phyloP scores from a whole-genome alignment of 2,888 invertebrate genomes.

The Tiliacea aurago region DNA sequence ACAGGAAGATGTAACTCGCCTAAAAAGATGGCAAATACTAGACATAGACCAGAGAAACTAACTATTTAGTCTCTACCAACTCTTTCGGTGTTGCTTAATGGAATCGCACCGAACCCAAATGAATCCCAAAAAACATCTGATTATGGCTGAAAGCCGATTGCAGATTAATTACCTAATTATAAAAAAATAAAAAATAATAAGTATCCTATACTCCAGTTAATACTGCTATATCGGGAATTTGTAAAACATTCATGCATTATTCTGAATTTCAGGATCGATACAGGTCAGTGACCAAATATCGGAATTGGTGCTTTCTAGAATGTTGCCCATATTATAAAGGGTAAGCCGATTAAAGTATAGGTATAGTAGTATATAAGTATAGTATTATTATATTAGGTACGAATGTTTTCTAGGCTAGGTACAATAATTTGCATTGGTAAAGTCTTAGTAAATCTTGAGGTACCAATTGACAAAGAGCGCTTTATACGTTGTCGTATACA shows the following conservation, averaged over 20 bases:
- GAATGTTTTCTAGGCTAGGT: neutral
- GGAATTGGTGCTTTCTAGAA: neutral
- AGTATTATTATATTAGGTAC: neutral
- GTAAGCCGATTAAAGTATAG: neutral
- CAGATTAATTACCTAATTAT: too few species aligned
- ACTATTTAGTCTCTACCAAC: too few species aligned
- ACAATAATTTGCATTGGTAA: neutral
- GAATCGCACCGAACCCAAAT: too few species aligned
- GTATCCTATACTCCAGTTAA: neutral
- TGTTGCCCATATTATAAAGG: neutral
- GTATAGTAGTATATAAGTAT: too few species aligned
- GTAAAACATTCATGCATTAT: neutral
- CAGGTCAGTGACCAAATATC: slow-evolving; percentile 14
- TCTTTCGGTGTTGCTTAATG: too few species aligned
- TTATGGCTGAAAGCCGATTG: too few species aligned
- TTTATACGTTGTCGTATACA: neutral
- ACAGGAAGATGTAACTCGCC: too few species aligned
- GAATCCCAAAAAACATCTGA: too few species aligned
- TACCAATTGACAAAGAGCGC: neutral
- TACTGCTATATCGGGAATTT: neutral
- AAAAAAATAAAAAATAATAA: too few species aligned
- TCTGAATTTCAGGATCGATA: neutral
- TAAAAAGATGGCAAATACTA: too few species aligned
- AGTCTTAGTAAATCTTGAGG: neutral
- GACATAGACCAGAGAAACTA: too few species aligned